phyloP scores from a whole-genome alignment of 2,888 invertebrate species.

The Isoperla grammatica region DNA sequence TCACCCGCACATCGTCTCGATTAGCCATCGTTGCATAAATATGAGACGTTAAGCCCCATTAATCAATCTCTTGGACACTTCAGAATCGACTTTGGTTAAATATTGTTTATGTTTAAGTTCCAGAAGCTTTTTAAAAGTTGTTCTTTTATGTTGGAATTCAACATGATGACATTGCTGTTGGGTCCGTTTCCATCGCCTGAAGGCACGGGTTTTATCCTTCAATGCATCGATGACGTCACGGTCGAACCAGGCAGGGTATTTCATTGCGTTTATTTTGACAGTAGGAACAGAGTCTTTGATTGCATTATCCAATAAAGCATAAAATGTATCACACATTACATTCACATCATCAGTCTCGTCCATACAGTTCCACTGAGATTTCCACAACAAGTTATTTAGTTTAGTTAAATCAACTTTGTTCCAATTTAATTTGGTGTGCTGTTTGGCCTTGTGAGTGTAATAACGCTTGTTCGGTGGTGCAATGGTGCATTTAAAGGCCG shows the following conservation, averaged over 20 bases:
- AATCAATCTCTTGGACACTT: not conserved
- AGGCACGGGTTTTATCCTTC: not conserved
- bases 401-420: not conserved
- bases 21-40: too few species aligned
- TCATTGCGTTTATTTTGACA: not conserved
- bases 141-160: not conserved
- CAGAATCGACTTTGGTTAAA: not conserved
- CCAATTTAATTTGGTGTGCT: not conserved
- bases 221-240: conserved; percentile 2
- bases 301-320: not conserved
- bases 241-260: conserved; percentile 5
- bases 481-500: not conserved
- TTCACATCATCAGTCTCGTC: not conserved
- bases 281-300: not conserved
- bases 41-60: too few species aligned
- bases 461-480: not conserved
- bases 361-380: not conserved
- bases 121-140: not conserved
- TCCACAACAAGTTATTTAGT: not conserved
- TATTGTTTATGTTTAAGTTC: not conserved
- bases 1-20: too few species aligned
- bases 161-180: not conserved
- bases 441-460: not conserved
- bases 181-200: not conserved
- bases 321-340: not conserved